These are phyloP conservation scores for Pelosia muscerda DNA, from an alignment of 2,888 invertebrate genomes.

Conservation along the genomic window DNA sequence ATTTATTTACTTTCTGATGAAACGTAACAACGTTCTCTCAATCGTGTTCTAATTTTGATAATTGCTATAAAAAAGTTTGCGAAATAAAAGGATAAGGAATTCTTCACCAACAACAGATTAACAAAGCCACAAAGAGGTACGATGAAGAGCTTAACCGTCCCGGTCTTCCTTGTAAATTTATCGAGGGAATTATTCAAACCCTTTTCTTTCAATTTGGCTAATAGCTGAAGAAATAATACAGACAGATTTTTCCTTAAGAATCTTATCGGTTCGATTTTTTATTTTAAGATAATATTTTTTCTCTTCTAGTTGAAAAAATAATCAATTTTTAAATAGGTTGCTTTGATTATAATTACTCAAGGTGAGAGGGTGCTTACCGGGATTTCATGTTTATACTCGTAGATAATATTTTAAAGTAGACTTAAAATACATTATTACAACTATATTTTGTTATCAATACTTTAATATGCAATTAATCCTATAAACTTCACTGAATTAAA, in stretches of 20 bases:
- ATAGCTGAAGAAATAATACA: conserved; percentile 37
- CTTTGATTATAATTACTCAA: conserved; percentile 10
- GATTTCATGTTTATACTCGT: not conserved
- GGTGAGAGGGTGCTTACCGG: too few relatives aligned
- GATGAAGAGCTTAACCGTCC: conserved; percentile 36
- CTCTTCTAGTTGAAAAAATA: conserved; percentile 3
- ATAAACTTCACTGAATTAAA: too few relatives aligned
- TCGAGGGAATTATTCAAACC: conserved; percentile 34
- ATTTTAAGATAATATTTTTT: conserved; percentile 24
- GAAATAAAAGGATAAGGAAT: conserved; percentile 26
- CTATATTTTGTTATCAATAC: too few relatives aligned
- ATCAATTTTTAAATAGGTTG: conserved; percentile 10
- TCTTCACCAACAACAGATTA: conserved; percentile 32
- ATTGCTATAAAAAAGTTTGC: conserved; percentile 21
- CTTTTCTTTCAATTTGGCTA: conserved; percentile 44
- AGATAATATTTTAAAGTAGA: not conserved
- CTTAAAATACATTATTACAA: too few relatives aligned
- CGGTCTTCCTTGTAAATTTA: conserved; percentile 35
- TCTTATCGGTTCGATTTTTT: conserved; percentile 24
- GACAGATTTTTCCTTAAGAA: conserved; percentile 31
- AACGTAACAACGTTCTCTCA: not conserved
- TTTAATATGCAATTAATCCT: too few relatives aligned
- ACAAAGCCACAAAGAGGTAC: conserved; percentile 35
- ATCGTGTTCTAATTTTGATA: conserved; percentile 11
- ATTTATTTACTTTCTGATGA: not conserved